Conservation (phyloP, 2,113 vertebrate species). For the Sus scrofa region T2T-Sscrofa CM000824.6:108427501-108428000, state of each 20-base stretch:
- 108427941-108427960: neutral
- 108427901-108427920: neutral
- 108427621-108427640: neutral
- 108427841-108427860: neutral
- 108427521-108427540: neutral
- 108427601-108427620: neutral
- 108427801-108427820: neutral
- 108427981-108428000: neutral
- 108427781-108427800: neutral
- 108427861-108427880: neutral
- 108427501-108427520: neutral
- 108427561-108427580: neutral
- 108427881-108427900: neutral
- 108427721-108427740: neutral
- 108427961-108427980: neutral
- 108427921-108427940: neutral
- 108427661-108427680: neutral
- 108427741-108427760: neutral
- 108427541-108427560: neutral
- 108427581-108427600: neutral
- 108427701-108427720: neutral
- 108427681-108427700: neutral
- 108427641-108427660: neutral
- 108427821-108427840: neutral
- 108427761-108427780: neutral